Percentiles rank a stretch among this genome's conserved stretches.
phyloP scores from a whole-genome alignment of 2,797 vertebrate genomes.

The Dallia pectoralis region DNA sequence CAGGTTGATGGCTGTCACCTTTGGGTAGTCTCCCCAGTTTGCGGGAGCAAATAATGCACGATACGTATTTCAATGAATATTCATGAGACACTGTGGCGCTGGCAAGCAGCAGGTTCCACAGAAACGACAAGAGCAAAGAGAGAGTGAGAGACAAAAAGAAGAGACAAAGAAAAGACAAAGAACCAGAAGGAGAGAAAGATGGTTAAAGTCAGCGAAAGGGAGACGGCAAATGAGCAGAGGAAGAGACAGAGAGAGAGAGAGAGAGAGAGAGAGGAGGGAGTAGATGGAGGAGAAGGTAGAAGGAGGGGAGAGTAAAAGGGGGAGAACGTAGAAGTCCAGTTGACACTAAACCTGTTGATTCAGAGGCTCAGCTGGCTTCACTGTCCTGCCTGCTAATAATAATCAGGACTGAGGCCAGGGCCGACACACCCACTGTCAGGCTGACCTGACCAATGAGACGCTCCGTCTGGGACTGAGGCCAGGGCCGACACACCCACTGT shows the following conservation, averaged over 20 bases:
- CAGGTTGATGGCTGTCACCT: constrained; percentile 13
- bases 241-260: background rate
- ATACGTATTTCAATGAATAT: constrained; percentile 38
- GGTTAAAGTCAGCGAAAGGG: background rate
- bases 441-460: background rate
- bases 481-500: background rate
- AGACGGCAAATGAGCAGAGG: background rate
- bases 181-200: background rate
- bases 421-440: background rate
- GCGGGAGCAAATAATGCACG: constrained; percentile 42
- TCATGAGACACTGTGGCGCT: constrained; percentile 35
- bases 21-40: constrained; percentile 22
- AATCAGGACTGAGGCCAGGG: background rate
- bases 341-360: background rate
- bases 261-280: background rate
- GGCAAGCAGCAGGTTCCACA: constrained; percentile 17
- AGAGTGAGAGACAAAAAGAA: constrained; percentile 10
- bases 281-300: background rate
- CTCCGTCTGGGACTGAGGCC: background rate
- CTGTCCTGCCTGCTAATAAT: background rate
- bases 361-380: background rate
- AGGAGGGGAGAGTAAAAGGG: background rate
- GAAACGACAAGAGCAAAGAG: constrained; percentile 22
- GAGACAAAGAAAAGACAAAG: background rate
- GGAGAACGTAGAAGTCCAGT: background rate